phyloP scores from a whole-genome alignment of 2,113 vertebrate genomes.

The Phocoena sinus region DNA sequence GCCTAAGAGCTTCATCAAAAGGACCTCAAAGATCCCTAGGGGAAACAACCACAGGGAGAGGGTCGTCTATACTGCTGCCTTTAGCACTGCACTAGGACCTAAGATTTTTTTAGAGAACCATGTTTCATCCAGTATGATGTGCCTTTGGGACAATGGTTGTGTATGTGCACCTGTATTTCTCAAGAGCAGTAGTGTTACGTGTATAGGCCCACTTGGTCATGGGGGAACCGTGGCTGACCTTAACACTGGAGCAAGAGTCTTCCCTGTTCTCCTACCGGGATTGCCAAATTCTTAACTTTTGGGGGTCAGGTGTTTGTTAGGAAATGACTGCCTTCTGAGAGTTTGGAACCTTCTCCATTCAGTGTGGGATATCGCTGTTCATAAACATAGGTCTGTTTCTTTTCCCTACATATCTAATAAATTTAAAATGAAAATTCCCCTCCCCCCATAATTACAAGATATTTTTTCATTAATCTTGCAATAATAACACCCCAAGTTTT shows the following conservation, averaged over 20 bases:
- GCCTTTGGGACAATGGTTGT: not conserved
- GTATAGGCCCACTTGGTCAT: not conserved
- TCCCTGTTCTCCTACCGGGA: not conserved
- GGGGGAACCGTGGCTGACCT: not conserved
- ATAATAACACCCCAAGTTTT: not conserved
- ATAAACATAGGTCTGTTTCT: not conserved
- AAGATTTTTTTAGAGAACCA: not conserved
- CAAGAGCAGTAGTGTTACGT: not conserved
- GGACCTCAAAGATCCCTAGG: not conserved
- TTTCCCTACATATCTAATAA: not conserved
- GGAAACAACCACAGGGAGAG: fast-evolving
- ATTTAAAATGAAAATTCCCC: not conserved
- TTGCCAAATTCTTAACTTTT: not conserved
- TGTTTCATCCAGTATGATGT: not conserved
- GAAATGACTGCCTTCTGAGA: not conserved
- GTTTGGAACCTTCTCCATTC: not conserved
- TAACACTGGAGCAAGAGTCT: not conserved
- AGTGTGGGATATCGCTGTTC: not conserved
- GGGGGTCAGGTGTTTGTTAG: not conserved
- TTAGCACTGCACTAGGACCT: not conserved
- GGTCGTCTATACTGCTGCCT: not conserved
- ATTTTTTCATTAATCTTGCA: not conserved
- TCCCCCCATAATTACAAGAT: not conserved
- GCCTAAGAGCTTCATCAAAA: not conserved
- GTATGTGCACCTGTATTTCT: not conserved